phyloP scores from a whole-genome alignment of 2,888 invertebrate species.

The Gasteruption jaculator region DNA sequence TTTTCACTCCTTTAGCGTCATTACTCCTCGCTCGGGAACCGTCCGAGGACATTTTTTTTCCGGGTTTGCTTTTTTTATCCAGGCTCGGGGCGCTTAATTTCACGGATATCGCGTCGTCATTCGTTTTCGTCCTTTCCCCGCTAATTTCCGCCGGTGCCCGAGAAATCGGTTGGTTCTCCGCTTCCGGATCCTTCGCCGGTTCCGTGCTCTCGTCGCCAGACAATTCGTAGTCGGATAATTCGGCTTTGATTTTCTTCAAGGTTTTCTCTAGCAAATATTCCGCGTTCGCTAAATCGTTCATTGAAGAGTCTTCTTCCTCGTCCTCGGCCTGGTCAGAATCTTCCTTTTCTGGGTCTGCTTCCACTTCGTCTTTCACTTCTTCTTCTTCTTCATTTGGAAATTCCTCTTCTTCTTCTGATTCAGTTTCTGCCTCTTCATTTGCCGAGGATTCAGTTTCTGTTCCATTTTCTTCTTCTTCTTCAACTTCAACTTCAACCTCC shows the following conservation, averaged over 20 bases:
- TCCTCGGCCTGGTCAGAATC: constrained; percentile 44
- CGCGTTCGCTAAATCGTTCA: constrained; percentile 33
- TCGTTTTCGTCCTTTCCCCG: too few species aligned
- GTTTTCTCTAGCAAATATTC: constrained; percentile 43
- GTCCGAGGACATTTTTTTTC: too few species aligned
- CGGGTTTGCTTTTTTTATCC: too few species aligned
- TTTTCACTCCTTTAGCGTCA: too few species aligned
- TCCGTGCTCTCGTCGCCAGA: constrained; percentile 15
- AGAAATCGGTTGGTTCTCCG: too few species aligned
- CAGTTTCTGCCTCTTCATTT: constrained; percentile 12
- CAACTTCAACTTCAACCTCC: constrained; percentile 12
- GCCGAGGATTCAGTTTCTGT: constrained; percentile 7
- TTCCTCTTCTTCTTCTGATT: constrained; percentile 11
- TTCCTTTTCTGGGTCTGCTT: constrained; percentile 13
- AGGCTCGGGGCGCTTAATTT: too few species aligned
- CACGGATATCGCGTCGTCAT: too few species aligned
- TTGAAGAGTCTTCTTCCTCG: constrained; percentile 31
- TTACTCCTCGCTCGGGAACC: too few species aligned
- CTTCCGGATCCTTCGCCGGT: background rate
- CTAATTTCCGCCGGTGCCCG: too few species aligned
- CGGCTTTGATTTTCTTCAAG: constrained; percentile 42
- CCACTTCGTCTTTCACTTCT: constrained; percentile 14
- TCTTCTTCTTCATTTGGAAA: constrained; percentile 42
- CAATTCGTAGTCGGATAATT: constrained; percentile 44
- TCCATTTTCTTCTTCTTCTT: constrained; percentile 15